Evolutionary conservation across 2,797 vertebrate genomes (phyloP).

Genomic region (Gephyroberyx darwinii): DNA sequence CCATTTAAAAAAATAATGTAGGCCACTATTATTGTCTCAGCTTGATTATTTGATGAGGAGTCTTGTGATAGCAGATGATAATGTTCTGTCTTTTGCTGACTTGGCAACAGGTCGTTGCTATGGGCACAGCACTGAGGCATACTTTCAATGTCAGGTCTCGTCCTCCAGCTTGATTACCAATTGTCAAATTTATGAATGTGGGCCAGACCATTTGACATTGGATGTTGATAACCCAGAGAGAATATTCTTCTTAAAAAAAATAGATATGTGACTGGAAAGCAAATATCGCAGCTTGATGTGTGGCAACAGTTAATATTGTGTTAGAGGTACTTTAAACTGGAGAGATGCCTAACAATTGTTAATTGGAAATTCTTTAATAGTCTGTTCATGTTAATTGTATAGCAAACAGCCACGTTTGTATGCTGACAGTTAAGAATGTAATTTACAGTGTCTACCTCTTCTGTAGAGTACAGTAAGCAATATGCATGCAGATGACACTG

Average conservation of each 20-base stretch:
- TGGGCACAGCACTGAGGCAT: background rate
- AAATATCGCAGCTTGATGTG: background rate
- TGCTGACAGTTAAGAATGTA: slow-evolving; percentile 21
- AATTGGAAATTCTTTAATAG: background rate
- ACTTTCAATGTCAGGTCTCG: background rate
- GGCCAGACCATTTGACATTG: background rate
- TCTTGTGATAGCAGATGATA: background rate
- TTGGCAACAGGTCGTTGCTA: background rate
- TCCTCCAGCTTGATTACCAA: background rate
- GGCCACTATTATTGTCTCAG: slow-evolving; percentile 21
- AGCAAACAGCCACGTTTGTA: slow-evolving; percentile 4
- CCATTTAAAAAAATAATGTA: slow-evolving; percentile 35
- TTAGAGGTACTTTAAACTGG: background rate
- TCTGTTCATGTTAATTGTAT: slow-evolving; percentile 3
- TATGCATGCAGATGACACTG: background rate
- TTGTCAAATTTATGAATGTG: background rate
- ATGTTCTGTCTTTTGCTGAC: background rate
- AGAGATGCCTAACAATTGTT: background rate
- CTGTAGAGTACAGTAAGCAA: background rate
- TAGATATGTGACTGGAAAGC: background rate
- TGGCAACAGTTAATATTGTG: background rate
- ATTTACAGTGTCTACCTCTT: background rate
- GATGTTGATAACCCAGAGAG: background rate
- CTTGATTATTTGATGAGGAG: slow-evolving; percentile 6
- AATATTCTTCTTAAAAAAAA: background rate